Evolutionary conservation across 2,113 vertebrate genomes (phyloP).

Genomic region (Meriones unguiculatus): DNA sequence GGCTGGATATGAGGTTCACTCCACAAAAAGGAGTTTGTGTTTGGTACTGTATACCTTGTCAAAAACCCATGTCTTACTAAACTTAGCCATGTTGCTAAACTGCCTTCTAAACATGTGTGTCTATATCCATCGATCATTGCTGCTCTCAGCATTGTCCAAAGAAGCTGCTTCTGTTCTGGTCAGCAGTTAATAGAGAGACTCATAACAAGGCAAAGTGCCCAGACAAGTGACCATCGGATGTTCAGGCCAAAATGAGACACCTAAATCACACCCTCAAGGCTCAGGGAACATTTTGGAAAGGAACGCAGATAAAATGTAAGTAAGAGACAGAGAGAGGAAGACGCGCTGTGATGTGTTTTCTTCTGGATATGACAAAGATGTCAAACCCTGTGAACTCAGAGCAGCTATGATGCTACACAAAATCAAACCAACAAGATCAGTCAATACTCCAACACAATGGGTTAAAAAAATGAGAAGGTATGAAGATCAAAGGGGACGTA

Average conservation of each 20-base stretch:
- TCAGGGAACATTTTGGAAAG: neutral
- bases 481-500: neutral
- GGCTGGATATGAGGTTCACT: neutral
- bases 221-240: neutral
- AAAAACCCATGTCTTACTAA: neutral
- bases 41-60: neutral
- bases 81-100: neutral
- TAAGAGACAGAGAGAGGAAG: neutral
- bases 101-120: neutral
- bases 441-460: neutral
- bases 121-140: neutral
- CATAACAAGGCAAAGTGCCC: neutral
- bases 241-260: neutral
- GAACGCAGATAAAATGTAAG: neutral
- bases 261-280: neutral
- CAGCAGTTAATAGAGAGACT: neutral
- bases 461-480: neutral
- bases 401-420: neutral
- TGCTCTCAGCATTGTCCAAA: neutral
- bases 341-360: neutral
- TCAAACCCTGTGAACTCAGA: neutral
- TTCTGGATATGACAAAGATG: neutral
- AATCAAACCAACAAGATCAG: neutral
- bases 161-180: neutral
- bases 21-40: neutral